phyloP scores from a whole-genome alignment of 2,113 vertebrate species.

The Orthonyx spaldingii region DNA sequence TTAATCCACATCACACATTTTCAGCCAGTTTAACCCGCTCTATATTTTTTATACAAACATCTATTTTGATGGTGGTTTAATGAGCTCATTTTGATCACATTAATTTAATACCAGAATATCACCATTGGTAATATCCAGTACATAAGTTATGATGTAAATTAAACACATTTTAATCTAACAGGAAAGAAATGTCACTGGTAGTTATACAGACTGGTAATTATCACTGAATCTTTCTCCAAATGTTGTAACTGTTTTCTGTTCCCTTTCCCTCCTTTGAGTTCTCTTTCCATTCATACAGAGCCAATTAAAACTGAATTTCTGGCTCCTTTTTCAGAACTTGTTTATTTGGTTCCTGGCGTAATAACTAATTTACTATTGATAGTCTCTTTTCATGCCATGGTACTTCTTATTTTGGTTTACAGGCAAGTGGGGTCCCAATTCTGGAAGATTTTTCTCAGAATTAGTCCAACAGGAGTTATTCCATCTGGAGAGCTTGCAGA shows the following conservation, averaged over 20 bases:
- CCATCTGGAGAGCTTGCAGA: background rate
- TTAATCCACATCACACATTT: background rate
- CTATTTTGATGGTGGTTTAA: background rate
- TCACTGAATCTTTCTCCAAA: background rate
- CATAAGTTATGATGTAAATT: background rate
- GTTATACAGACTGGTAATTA: background rate
- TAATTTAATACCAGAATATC: background rate
- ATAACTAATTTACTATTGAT: background rate
- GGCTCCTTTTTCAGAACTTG: background rate
- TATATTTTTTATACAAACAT: background rate
- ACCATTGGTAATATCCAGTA: background rate
- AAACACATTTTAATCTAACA: background rate
- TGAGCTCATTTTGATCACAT: background rate
- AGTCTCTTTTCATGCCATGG: rapidly evolving
- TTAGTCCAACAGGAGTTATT: background rate
- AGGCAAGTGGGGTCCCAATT: background rate
- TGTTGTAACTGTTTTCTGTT: background rate
- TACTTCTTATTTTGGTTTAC: background rate
- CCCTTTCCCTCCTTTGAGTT: background rate
- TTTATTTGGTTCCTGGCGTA: background rate
- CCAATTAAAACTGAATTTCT: background rate
- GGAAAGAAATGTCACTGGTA: background rate
- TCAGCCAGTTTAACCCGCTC: background rate
- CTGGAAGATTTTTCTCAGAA: background rate
- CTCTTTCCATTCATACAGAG: background rate